Evolutionary conservation across 2,797 vertebrate species (phyloP).

Genomic region (Crenuchus spilurus): DNA sequence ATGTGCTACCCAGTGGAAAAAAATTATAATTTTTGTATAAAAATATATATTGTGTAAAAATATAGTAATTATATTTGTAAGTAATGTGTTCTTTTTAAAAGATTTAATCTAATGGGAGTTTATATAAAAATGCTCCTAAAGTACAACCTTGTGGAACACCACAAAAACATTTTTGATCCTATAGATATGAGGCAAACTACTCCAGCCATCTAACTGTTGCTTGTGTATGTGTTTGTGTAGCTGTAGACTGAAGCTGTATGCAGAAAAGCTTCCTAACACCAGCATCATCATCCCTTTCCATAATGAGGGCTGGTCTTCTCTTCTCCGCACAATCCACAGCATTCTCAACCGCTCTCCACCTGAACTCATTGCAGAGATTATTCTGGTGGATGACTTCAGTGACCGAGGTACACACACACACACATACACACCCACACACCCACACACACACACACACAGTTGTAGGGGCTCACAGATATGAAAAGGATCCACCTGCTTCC

Average conservation of each 20-base stretch:
- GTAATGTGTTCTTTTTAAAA: no score
- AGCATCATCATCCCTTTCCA: constrained; percentile 98
- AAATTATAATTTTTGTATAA: no score
- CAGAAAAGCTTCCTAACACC: constrained; percentile 90
- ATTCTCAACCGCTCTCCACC: constrained; percentile 92
- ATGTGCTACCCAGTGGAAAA: no score
- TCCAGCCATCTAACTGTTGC: background rate
- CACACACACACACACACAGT: background rate
- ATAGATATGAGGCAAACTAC: no score
- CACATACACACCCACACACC: background rate
- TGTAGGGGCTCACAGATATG: no score
- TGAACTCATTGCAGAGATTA: constrained; percentile 88
- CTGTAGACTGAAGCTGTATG: constrained; percentile 88
- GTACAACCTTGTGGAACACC: no score
- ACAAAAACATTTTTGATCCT: no score
- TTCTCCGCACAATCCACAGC: constrained; percentile 94
- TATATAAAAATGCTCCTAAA: no score
- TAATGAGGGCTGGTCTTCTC: constrained; percentile 97
- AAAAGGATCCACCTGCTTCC: no score
- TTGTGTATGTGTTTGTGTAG: constrained; percentile 66
- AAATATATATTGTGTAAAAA: no score
- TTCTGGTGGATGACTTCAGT: constrained; percentile 97
- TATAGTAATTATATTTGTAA: no score
- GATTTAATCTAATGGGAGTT: no score
- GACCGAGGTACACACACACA: constrained; percentile 83